Percentiles rank a stretch among this genome's conserved stretches.
Evolutionary conservation across 1,140 invertebrate species (phyloP).

Genomic region (Galendromus occidentalis): DNA sequence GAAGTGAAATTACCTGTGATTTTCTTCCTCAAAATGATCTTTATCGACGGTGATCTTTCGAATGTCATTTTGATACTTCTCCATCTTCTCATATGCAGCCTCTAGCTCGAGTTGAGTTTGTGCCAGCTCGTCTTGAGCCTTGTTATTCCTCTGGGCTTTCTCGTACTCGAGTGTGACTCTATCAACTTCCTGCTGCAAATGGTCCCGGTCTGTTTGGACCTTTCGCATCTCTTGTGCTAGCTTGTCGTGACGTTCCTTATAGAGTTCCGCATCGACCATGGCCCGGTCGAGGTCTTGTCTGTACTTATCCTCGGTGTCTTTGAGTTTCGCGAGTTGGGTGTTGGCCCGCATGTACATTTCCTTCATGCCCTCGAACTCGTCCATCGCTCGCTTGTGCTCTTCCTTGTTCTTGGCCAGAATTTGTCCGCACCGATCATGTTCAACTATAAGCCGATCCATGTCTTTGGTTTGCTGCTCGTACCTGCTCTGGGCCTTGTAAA

Average conservation of each 20-base stretch:
- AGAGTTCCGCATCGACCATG: slow-evolving; percentile 54
- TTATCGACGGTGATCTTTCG: slow-evolving; percentile 12
- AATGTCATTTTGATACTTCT: slow-evolving; percentile 12
- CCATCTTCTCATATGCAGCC: slow-evolving; percentile 11
- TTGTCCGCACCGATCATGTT: slow-evolving; percentile 60
- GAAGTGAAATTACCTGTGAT: neutral
- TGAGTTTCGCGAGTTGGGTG: slow-evolving; percentile 55
- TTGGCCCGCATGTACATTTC: slow-evolving; percentile 67
- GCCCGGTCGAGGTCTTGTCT: slow-evolving; percentile 64
- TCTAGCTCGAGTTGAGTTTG: slow-evolving; percentile 11
- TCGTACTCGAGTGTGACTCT: slow-evolving; percentile 65
- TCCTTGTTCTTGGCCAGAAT: slow-evolving; percentile 56
- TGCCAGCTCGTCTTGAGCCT: slow-evolving; percentile 8
- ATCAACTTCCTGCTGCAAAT: slow-evolving; percentile 57
- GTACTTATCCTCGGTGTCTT: slow-evolving; percentile 73
- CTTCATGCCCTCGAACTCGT: slow-evolving; percentile 55
- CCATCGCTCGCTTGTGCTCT: slow-evolving; percentile 60
- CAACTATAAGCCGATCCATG: slow-evolving; percentile 52
- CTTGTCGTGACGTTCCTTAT: slow-evolving; percentile 72
- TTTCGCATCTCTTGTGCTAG: slow-evolving; percentile 53
- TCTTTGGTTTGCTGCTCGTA: slow-evolving; percentile 65
- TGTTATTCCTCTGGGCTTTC: slow-evolving; percentile 30
- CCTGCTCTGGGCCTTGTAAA: slow-evolving; percentile 64
- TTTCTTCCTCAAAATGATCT: slow-evolving; percentile 12
- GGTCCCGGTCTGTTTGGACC: slow-evolving; percentile 61